Evolutionary conservation across 1,140 invertebrate genomes (phyloP).

Genomic region (Cephus cinctus): DNA sequence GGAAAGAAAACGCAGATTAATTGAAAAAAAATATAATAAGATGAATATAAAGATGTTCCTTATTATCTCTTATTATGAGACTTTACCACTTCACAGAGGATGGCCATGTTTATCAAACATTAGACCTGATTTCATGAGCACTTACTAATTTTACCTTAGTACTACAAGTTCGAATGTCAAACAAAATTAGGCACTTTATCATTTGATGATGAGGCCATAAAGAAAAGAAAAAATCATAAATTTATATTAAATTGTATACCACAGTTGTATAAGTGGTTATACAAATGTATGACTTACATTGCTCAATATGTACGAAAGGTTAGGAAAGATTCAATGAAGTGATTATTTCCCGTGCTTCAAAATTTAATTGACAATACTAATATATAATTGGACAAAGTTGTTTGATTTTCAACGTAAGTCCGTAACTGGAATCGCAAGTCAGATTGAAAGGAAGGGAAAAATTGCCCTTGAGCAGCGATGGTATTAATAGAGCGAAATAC

Average conservation of each 20-base stretch:
- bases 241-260: constrained; percentile 18
- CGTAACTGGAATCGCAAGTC: constrained; percentile 41
- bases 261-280: constrained; percentile 8
- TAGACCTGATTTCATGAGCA: no score
- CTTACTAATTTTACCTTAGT: no score
- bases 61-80: no score
- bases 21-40: no score
- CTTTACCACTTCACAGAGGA: no score
- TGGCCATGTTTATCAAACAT: no score
- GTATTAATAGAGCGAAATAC: no score
- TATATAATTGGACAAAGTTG: constrained; percentile 39
- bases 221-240: not conserved
- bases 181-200: no score
- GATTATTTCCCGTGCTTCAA: constrained; percentile 28
- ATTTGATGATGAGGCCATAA: not conserved
- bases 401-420: constrained; percentile 36
- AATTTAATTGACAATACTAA: constrained; percentile 50
- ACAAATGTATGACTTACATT: not conserved
- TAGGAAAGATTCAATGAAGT: not conserved
- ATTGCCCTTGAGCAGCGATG: no score
- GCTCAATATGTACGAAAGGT: not conserved
- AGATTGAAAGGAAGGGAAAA: constrained; percentile 18
- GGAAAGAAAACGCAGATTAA: no score
- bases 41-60: no score
- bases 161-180: no score